Percentiles rank a stretch among this genome's conserved stretches.
These are phyloP conservation scores for Pterocles burchelli DNA, from an alignment of 2,113 vertebrate genomes.

Conservation along the genomic window DNA sequence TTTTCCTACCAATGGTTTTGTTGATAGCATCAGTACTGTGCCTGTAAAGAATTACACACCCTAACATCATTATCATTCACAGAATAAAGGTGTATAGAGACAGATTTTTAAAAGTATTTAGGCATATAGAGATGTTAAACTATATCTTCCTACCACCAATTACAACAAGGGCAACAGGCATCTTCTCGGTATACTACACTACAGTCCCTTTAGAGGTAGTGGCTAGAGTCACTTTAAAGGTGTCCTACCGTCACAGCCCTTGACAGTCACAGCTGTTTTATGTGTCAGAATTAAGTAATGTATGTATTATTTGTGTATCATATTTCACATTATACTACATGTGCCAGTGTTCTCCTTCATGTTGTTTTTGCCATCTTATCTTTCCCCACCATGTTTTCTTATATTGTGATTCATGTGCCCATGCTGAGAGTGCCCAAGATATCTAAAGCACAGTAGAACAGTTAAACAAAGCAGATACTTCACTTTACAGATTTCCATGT, in stretches of 20 bases:
- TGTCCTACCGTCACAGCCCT: neutral
- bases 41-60: neutral
- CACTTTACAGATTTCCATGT: neutral
- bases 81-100: neutral
- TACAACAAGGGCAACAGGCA: fast-evolving
- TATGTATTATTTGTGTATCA: neutral
- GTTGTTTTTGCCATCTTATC: neutral
- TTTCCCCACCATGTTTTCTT: neutral
- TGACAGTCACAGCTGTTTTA: neutral
- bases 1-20: neutral
- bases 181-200: neutral
- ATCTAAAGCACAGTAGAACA: neutral
- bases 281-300: neutral
- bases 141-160: neutral
- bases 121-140: neutral
- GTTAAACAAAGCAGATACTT: neutral
- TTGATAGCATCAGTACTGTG: neutral
- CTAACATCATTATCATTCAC: neutral
- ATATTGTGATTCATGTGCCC: neutral
- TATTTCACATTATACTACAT: neutral
- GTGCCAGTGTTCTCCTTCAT: neutral
- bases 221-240: neutral
- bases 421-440: neutral
- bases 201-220: neutral
- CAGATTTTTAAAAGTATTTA: neutral